Base-by-base conservation (phyloP, 2,797 vertebrate genomes). In the Decapterus maruadsi region DNA sequence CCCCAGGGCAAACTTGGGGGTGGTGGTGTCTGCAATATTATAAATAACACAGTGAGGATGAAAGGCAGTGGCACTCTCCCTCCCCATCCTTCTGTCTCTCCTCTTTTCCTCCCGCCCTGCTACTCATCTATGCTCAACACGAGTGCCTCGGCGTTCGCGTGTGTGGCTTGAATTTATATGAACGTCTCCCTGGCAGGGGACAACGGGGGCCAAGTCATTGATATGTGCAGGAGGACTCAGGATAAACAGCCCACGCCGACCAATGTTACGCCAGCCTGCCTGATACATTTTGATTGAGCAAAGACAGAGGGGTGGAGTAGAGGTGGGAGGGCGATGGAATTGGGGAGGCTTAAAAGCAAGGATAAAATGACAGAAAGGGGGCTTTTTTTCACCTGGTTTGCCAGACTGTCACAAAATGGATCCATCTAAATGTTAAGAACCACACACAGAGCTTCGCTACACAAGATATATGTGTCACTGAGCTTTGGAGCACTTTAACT, bases 151-250 rank as follows among this genome's bases (percentile, higher is more conserved):
- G 82, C 90, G 85, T 90, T 89, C 68, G 90, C 55, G 89, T 90
- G 94, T 93, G 95, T 95, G 95, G 94, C 93, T 95, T 90, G 94
- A 95, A 95, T 95, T 94, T 94, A 90, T 95, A 95, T 95, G 92
- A 95, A 92, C 83, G 90, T 90, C 89, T 92, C 90, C 90, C 86
- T 60, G 85, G 78, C 68, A 60, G 84, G 90, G 91, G 90, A 78
- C 77, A 87, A 83, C 84, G 87, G 90, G 90, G 88, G 89, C 90
- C 83, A 73, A 94, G 93, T 95, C 94, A 95, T 95, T 95, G 95
- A 95, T 95, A 95, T 95, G 95, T 95, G 93, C 92, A 58, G 93
- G 89, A 92, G 91, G 92, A 92, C 91, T 91, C 89, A 6, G 93
- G 94, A 95, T 95, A 95, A 95, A 95, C 95, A 95, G 91, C 91